These are phyloP conservation scores for Melitaea cinxia DNA, from an alignment of 1,140 invertebrate genomes.

Conservation along the genomic window DNA sequence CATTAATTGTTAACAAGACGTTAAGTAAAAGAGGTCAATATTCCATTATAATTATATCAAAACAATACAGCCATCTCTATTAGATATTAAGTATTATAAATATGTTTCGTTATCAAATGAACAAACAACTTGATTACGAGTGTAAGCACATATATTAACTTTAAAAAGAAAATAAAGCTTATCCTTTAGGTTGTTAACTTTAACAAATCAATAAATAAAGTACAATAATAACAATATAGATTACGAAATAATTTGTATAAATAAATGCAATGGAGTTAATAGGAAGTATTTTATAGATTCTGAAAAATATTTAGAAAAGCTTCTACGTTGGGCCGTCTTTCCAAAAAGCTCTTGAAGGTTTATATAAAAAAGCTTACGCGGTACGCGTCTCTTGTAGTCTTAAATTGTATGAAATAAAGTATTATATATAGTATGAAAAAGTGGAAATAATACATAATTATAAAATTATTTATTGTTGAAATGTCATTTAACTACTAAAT, in stretches of 20 bases:
- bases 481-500: not conserved
- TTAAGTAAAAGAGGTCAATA: conserved; percentile 22
- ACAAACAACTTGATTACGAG: conserved; percentile 17
- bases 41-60: conserved; percentile 21
- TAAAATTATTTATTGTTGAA: too few species aligned
- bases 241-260: too few species aligned
- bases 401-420: not conserved
- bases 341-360: not conserved
- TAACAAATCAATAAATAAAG: too few species aligned
- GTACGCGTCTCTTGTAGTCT: too few species aligned
- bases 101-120: conserved; percentile 10
- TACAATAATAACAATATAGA: too few species aligned
- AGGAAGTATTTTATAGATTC: not conserved
- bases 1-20: not conserved
- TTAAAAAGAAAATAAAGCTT: not conserved
- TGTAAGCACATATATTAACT: not conserved
- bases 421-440: not conserved
- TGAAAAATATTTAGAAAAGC: not conserved
- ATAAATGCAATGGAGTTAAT: too few species aligned
- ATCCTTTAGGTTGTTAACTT: conserved; percentile 35
- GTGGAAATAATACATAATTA: too few species aligned
- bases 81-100: conserved; percentile 20
- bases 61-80: conserved; percentile 24
- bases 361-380: not conserved
- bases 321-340: not conserved